These are phyloP conservation scores for Leucoraja ocellata DNA, from an alignment of 2,797 vertebrate species.

Conservation along the genomic window DNA sequence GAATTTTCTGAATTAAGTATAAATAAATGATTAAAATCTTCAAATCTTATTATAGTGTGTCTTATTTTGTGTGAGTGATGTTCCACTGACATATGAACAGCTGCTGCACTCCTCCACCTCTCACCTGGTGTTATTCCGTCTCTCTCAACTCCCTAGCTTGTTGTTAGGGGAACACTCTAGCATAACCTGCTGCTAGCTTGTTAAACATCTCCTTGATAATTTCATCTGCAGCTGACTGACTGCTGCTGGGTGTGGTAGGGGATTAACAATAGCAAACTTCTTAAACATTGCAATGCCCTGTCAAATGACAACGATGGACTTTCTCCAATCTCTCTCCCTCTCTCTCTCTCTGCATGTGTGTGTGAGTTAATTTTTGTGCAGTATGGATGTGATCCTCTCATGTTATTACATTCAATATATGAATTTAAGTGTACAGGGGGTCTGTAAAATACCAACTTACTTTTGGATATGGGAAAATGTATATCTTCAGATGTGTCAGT, in stretches of 20 bases:
- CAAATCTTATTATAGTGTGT: neutral
- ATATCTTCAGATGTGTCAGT: neutral
- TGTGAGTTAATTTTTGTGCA: neutral
- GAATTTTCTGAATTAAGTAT: neutral
- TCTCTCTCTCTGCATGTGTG: neutral
- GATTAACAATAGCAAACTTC: slow-evolving; percentile 21
- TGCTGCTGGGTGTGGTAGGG: neutral
- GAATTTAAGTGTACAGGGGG: too few species aligned
- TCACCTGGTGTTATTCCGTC: neutral
- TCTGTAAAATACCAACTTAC: neutral
- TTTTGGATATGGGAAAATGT: neutral
- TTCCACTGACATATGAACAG: neutral
- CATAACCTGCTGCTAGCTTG: neutral
- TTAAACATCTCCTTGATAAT: neutral
- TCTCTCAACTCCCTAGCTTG: neutral
- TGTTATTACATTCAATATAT: too few species aligned
- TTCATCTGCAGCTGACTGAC: slow-evolving; percentile 30
- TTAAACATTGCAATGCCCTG: neutral
- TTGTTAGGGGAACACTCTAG: neutral
- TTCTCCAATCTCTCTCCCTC: neutral
- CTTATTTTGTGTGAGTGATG: neutral
- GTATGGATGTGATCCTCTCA: too few species aligned
- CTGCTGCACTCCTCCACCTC: neutral
- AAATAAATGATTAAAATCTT: neutral
- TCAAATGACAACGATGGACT: neutral